Conservation (phyloP, 1,140 invertebrate species). For the Apocrypta bakeri region DNA sequence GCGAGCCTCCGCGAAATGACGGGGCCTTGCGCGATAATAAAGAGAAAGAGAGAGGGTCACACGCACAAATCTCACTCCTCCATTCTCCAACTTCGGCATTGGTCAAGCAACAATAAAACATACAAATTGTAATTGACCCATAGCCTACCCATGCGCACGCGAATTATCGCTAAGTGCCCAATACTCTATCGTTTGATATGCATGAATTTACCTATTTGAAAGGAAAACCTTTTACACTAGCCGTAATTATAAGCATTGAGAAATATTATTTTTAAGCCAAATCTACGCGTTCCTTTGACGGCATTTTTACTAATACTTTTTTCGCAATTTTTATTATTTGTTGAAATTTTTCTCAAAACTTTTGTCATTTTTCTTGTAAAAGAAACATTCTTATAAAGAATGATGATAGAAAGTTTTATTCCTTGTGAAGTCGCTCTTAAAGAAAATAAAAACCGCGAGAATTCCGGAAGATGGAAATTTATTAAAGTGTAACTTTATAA, state of each 20-base stretch:
- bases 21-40: conserved; percentile 10
- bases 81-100: conserved; percentile 8
- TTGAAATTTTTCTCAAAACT: conserved; percentile 2
- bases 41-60: conserved; percentile 11
- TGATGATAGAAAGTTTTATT: conserved; percentile 49
- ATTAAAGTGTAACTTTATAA: conserved; percentile 51
- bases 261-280: too few relatives aligned
- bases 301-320: neutral
- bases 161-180: neutral
- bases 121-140: conserved; percentile 50
- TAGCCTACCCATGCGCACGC: neutral
- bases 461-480: conserved; percentile 49
- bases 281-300: too few relatives aligned
- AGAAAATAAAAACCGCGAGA: conserved; percentile 49
- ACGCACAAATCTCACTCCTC: neutral
- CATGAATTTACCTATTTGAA: too few relatives aligned
- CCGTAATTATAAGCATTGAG: too few relatives aligned
- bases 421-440: conserved; percentile 34
- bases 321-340: neutral
- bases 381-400: conserved; percentile 47
- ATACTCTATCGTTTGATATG: neutral
- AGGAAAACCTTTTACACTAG: too few relatives aligned
- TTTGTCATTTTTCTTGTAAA: conserved; percentile 42
- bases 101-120: conserved; percentile 48
- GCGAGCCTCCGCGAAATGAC: conserved; percentile 29